A percentile compares a stretch with the other conserved stretches of the same genome.
These are phyloP conservation scores for Salvelinus fontinalis DNA, from an alignment of 2,113 vertebrate species.

Conservation along the genomic window DNA sequence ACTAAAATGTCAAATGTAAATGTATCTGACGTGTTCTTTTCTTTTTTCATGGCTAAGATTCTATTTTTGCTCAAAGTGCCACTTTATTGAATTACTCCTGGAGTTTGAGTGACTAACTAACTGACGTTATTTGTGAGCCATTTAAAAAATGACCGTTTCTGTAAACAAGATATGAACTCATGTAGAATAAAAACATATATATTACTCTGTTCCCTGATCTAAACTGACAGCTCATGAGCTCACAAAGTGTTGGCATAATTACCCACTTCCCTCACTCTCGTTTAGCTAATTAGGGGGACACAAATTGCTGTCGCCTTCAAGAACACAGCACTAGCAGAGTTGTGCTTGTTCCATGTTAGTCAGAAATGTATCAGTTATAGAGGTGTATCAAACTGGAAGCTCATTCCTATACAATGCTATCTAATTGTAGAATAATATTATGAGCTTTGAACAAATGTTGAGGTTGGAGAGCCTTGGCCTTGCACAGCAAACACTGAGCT, in stretches of 20 bases:
- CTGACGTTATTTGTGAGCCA: background rate
- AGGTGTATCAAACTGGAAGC: background rate
- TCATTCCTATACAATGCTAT: background rate
- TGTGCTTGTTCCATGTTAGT: background rate
- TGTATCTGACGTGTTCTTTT: slow-evolving; percentile 2
- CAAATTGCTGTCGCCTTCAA: background rate
- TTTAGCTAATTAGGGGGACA: background rate
- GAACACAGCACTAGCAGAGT: background rate
- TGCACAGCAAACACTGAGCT: background rate
- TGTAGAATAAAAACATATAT: background rate
- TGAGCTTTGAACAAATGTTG: background rate
- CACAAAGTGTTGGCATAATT: slow-evolving; percentile 7
- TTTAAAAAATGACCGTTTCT: background rate
- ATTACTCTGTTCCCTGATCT: background rate
- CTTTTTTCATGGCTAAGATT: background rate
- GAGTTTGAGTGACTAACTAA: background rate
- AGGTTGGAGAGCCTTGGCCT: slow-evolving; percentile 3
- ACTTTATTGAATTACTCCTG: background rate
- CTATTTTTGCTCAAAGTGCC: background rate
- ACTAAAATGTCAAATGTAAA: no score
- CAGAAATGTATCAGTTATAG: background rate
- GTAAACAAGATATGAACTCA: background rate
- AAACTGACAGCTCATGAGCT: background rate
- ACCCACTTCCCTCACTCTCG: background rate
- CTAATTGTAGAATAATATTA: background rate